Evolutionary conservation across 1,140 invertebrate genomes (phyloP).

Genomic region (Phymastichus coffea): DNA sequence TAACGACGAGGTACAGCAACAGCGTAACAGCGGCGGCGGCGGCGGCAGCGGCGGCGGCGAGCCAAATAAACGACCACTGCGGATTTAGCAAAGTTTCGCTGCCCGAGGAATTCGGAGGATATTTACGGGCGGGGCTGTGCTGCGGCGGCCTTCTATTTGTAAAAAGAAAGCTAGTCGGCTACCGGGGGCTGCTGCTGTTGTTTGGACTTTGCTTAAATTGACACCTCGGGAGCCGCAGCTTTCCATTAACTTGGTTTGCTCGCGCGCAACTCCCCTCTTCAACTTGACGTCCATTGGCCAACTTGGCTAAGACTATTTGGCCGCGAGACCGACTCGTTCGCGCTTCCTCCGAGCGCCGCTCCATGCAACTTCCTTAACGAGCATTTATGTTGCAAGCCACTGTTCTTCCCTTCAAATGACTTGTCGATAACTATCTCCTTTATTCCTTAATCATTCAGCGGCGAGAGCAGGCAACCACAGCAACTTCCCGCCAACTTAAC

Average conservation of each 20-base stretch:
- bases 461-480: too few relatives aligned
- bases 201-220: slow-evolving; percentile 14
- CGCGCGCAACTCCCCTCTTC: neutral
- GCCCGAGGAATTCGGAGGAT: slow-evolving; percentile 1
- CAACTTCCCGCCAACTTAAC: too few relatives aligned
- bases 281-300: slow-evolving; percentile 4
- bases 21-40: neutral
- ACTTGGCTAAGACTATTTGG: neutral
- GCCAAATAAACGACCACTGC: neutral
- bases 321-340: neutral
- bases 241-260: slow-evolving; percentile 18
- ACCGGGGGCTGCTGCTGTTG: neutral
- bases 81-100: slow-evolving; percentile 14
- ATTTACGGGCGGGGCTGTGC: neutral
- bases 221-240: slow-evolving; percentile 17
- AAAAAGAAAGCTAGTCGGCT: neutral
- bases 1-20: neutral
- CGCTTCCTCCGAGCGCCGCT: too few relatives aligned
- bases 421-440: too few relatives aligned
- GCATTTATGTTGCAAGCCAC: neutral
- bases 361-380: slow-evolving; percentile 1
- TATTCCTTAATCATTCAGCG: too few relatives aligned
- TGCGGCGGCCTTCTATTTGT: neutral
- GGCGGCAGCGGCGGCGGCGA: too few relatives aligned
- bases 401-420: neutral